These are phyloP conservation scores for Agrypnia vestita DNA, from an alignment of 1,140 invertebrate species.

Conservation along the genomic window DNA sequence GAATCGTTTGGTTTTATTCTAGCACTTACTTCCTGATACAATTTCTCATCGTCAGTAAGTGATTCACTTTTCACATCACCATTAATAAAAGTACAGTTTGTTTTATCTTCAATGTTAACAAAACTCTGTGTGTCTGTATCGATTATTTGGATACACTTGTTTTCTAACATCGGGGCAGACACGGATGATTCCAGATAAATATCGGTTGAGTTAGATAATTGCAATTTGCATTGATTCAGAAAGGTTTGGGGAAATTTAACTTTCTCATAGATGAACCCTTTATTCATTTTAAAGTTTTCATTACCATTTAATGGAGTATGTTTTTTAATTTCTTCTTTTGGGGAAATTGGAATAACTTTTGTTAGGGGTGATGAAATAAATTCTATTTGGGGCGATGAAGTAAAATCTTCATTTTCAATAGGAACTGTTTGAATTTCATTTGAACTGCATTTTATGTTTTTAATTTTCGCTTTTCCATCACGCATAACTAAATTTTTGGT, in stretches of 20 bases:
- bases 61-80: slow-evolving; percentile 3
- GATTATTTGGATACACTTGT: not conserved
- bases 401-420: not conserved
- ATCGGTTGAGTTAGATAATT: slow-evolving; percentile 19
- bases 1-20: slow-evolving; percentile 70
- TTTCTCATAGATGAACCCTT: slow-evolving; percentile 67
- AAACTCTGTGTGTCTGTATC: not conserved
- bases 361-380: not conserved
- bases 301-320: not conserved
- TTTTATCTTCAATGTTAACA: not conserved
- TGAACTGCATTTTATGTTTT: slow-evolving; percentile 12
- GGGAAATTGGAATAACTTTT: not conserved
- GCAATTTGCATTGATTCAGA: slow-evolving; percentile 42
- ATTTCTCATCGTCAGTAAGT: slow-evolving; percentile 60
- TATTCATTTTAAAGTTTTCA: slow-evolving; percentile 56
- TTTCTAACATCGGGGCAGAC: not conserved
- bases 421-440: not conserved
- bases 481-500: slow-evolving; percentile 45
- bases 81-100: not conserved
- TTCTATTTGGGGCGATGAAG: not conserved
- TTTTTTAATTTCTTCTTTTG: not conserved
- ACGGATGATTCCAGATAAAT: slow-evolving; percentile 2
- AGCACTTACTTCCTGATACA: slow-evolving; percentile 65
- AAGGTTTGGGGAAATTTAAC: slow-evolving; percentile 68
- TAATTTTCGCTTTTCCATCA: slow-evolving; percentile 49